Evolutionary conservation across 2,888 invertebrate species (phyloP).

Genomic region (Sphecodes monilicornis): DNA sequence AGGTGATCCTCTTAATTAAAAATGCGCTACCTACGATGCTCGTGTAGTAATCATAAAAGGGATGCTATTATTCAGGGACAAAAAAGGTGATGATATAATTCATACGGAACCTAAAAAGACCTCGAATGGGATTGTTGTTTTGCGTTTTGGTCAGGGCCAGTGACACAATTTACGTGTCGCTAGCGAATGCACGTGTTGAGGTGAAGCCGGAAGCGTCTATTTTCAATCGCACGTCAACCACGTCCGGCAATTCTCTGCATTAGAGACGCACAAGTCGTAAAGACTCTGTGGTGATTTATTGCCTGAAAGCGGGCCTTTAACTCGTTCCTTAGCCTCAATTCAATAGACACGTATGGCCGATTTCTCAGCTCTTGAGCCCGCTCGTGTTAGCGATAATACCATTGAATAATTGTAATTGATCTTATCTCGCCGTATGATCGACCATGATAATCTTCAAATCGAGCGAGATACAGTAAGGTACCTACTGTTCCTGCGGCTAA

Average conservation of each 20-base stretch:
- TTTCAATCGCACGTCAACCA: slow-evolving; percentile 68
- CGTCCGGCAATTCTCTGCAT: slow-evolving; percentile 66
- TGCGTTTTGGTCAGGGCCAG: slow-evolving; percentile 41
- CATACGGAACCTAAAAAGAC: not conserved
- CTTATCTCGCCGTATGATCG: slow-evolving; percentile 12
- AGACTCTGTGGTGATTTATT: slow-evolving; percentile 44
- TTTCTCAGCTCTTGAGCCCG: slow-evolving; percentile 15
- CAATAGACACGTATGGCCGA: not conserved
- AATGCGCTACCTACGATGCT: not conserved
- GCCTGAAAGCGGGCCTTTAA: slow-evolving; percentile 30
- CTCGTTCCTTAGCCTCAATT: slow-evolving; percentile 4
- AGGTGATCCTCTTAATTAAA: not conserved
- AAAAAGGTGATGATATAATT: not conserved
- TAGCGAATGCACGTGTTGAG: slow-evolving; percentile 50
- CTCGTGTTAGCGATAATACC: slow-evolving; percentile 19
- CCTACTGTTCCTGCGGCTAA: not conserved
- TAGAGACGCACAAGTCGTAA: slow-evolving; percentile 49
- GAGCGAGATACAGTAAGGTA: not conserved
- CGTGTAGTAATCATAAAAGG: not conserved
- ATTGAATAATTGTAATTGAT: slow-evolving; percentile 6
- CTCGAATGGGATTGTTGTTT: slow-evolving; percentile 39
- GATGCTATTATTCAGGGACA: not conserved
- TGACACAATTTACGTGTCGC: slow-evolving; percentile 64
- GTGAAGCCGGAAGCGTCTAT: slow-evolving; percentile 70
- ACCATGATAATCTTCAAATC: not conserved